Evolutionary conservation across 2,113 vertebrate genomes (phyloP).

Genomic region (Arizona elegans): DNA sequence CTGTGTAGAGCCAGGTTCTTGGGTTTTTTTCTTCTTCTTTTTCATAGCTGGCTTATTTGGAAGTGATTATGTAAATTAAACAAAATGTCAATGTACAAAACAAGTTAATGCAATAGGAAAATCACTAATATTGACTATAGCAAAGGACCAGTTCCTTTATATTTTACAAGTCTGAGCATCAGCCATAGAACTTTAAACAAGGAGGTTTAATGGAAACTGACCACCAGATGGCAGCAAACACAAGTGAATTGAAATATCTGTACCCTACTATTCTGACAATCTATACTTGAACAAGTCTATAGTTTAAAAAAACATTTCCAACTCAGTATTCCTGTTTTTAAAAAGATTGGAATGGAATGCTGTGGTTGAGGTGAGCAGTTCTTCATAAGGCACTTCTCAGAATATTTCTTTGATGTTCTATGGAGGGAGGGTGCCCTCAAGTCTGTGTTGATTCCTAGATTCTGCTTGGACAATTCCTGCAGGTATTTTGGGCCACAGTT

Average conservation of each 20-base stretch:
- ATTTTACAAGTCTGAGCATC: neutral
- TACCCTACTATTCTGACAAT: no score
- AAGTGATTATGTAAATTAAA: neutral
- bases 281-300: neutral
- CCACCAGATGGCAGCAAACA: slow-evolving; percentile 58
- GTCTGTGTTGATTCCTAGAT: neutral
- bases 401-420: neutral
- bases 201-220: neutral
- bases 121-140: neutral
- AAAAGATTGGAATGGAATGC: neutral
- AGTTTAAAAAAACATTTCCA: neutral
- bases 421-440: neutral
- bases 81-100: neutral
- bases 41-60: neutral
- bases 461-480: neutral
- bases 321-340: neutral
- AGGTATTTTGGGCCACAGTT: neutral
- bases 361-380: neutral
- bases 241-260: slow-evolving; percentile 13
- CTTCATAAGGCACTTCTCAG: neutral
- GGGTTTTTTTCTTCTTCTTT: neutral
- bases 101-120: neutral
- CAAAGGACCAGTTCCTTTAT: neutral
- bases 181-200: neutral
- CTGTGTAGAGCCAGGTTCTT: neutral